Evolutionary conservation across 2,888 invertebrate genomes (phyloP).

Genomic region (Esperia sulphurella): DNA sequence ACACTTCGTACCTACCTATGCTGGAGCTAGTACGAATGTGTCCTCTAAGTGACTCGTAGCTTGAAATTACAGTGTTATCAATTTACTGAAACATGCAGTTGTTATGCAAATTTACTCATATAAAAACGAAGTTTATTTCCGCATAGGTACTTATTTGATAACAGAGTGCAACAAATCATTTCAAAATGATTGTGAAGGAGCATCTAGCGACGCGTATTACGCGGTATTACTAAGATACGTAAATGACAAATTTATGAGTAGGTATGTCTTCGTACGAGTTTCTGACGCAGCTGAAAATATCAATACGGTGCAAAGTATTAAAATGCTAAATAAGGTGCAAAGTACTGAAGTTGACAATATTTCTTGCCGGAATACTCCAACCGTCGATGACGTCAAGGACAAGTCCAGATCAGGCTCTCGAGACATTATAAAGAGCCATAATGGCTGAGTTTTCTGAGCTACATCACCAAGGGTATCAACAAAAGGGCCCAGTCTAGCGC

Average conservation of each 20-base stretch:
- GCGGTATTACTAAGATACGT: too few relatives aligned
- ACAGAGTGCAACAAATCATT: too few relatives aligned
- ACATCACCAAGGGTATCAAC: conserved; percentile 58
- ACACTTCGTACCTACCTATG: conserved; percentile 31
- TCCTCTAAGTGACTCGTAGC: conserved; percentile 47
- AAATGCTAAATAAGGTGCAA: too few relatives aligned
- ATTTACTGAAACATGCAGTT: conserved; percentile 9
- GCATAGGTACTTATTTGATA: background rate
- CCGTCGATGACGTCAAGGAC: conserved; percentile 10
- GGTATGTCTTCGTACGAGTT: too few relatives aligned
- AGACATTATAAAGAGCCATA: conserved; percentile 9
- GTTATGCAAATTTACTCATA: background rate
- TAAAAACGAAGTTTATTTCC: background rate
- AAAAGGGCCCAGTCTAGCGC: conserved; percentile 50
- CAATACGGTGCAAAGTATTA: too few relatives aligned
- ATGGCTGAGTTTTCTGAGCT: conserved; percentile 29
- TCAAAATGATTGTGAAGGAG: too few relatives aligned
- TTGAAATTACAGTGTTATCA: conserved; percentile 21
- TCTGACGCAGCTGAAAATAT: too few relatives aligned
- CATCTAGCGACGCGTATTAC: too few relatives aligned
- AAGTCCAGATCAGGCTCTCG: conserved; percentile 25
- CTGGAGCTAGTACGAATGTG: conserved; percentile 26
- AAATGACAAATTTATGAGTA: too few relatives aligned
- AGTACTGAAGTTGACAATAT: background rate
- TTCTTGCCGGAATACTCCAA: background rate